A percentile compares a stretch with the other conserved stretches of the same genome.
These are phyloP conservation scores for Drosophila ohnishii DNA, from an alignment of 1,140 invertebrate species.

Conservation along the genomic window DNA sequence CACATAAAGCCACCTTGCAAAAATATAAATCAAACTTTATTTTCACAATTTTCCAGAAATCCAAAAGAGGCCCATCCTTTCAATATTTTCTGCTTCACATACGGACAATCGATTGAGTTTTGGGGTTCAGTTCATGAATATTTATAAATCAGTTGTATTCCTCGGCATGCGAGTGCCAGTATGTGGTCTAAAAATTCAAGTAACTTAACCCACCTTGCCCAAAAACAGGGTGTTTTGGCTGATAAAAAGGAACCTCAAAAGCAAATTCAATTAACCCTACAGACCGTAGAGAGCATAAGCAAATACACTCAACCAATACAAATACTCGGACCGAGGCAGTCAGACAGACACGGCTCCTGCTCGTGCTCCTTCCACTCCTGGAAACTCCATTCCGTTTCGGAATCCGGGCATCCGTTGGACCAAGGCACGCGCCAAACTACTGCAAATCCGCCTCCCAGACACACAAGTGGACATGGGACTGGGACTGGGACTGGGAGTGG, in stretches of 20 bases:
- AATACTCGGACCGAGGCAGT: conserved; percentile 53
- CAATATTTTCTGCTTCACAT: not conserved
- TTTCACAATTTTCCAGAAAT: not conserved
- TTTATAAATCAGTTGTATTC: conserved; percentile 47
- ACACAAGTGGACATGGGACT: conserved; percentile 13
- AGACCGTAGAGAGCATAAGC: conserved; percentile 77
- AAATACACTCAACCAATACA: conserved; percentile 80
- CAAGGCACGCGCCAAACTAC: conserved; percentile 65
- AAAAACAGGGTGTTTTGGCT: conserved; percentile 8
- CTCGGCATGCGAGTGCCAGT: conserved; percentile 11
- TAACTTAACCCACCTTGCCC: conserved; percentile 4
- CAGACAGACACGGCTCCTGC: conserved; percentile 47
- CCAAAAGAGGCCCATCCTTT: not conserved
- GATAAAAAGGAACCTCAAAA: conserved; percentile 62
- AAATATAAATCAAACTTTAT: not conserved
- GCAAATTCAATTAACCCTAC: conserved; percentile 80
- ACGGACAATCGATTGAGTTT: conserved; percentile 4
- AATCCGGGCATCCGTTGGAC: conserved; percentile 22
- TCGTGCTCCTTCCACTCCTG: not conserved
- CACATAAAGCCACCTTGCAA: not conserved
- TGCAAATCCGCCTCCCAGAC: conserved; percentile 50
- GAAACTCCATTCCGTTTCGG: conserved; percentile 28
- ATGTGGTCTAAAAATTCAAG: conserved; percentile 27
- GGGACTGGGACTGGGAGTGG: not conserved
- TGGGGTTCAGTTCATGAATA: conserved; percentile 41